Percentiles rank a stretch among this genome's conserved stretches.
Conservation (phyloP, 2,113 vertebrate genomes). For the Labrus mixtus region DNA sequence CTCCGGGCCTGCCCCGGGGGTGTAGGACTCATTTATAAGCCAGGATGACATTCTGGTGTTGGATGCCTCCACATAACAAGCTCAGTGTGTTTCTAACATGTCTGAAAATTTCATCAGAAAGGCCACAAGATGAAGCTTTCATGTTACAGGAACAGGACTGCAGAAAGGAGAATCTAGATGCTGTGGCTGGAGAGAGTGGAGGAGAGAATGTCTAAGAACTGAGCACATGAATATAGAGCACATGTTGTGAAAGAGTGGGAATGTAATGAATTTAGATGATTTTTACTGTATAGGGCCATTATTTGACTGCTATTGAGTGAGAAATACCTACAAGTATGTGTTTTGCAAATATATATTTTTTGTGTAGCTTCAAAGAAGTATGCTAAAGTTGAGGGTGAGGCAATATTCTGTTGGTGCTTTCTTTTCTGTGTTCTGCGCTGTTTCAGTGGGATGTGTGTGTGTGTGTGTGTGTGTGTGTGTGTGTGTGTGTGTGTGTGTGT, state of each 20-base stretch:
- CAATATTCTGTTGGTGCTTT: slow-evolving; percentile 27
- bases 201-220: background rate
- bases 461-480: too few relatives aligned
- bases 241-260: background rate
- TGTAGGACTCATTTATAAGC: slow-evolving; percentile 41
- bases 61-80: slow-evolving; percentile 26
- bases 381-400: background rate
- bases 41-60: slow-evolving; percentile 50
- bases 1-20: slow-evolving; percentile 37
- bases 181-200: background rate
- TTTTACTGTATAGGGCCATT: background rate
- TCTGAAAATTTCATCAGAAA: slow-evolving; percentile 53
- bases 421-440: slow-evolving; percentile 13
- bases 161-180: background rate
- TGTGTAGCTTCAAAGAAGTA: background rate
- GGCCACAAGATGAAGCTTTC: slow-evolving; percentile 43
- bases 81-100: slow-evolving; percentile 35
- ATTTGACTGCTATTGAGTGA: background rate
- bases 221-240: background rate
- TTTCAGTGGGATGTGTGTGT: slow-evolving; percentile 26
- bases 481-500: too few relatives aligned
- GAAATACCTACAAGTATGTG: background rate
- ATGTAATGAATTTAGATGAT: background rate
- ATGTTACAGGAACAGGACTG: slow-evolving; percentile 13
- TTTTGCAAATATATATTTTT: background rate